Base-by-base conservation (phyloP, 2,113 vertebrate species). In the Brienomyrus brachyistius region DNA sequence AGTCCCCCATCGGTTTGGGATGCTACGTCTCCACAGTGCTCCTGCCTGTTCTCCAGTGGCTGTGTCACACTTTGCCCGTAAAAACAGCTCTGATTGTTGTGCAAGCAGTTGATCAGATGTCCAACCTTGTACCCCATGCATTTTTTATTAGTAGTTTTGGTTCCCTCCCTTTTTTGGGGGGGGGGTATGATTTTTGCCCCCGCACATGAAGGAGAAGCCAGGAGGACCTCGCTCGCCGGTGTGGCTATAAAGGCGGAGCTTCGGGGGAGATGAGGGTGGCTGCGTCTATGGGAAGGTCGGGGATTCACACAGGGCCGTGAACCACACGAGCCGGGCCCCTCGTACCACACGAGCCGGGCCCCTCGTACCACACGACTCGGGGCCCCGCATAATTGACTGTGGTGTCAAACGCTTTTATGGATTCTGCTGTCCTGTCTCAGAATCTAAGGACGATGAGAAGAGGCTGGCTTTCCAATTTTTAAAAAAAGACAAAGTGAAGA, bases 401-500 rank as follows among this genome's bases (percentile, higher is more conserved):
- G 84, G 45, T 51, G 48, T 51, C 84, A 23, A 86, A 27, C n/a
- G 84, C 84, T 70, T 86, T 50, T 86, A 92, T 23, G 62, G 43
- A 74, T 88, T 74, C 87, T 74, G 87, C 62, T 94, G 92, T 94
- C 91, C 94, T 95, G 94, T 93, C 90, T 93, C 92, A 92, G 90
- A 93, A 92, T 94, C 93, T 91, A 93, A 94, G 91, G 93, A 93
- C 91, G 92, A 90, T 91, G 31, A 93, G 92, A 91, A 91, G 92
- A 93, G 93, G 92, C 31, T 43, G 83, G 91, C 83, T 88, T 90
- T 91, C 89, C 89, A 92, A 90, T 93, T 92, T 93, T 92, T 91
- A 94, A 93, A 90, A 90, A 89, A 90, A 93, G 94, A 94, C 92
- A 95, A 93, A 95, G 94, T 94, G 94, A 93, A 94, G 95, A 95